These are phyloP conservation scores for Harpagifer antarcticus DNA, from an alignment of 2,797 vertebrate genomes.

Conservation along the genomic window DNA sequence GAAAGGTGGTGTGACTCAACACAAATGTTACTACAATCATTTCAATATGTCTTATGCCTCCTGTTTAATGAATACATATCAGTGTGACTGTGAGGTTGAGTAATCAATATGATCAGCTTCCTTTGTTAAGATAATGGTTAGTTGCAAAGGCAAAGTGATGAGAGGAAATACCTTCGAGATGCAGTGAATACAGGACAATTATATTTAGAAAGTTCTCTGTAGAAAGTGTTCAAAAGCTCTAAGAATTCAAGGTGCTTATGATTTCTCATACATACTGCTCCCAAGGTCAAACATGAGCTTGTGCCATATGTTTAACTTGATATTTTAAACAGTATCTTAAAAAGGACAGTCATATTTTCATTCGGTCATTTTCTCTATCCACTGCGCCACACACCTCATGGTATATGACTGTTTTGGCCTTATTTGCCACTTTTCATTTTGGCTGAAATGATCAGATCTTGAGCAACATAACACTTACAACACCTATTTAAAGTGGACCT, in stretches of 20 bases:
- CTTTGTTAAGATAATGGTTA: neutral
- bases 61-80: neutral
- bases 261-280: neutral
- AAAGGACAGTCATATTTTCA: too few relatives aligned
- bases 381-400: too few relatives aligned
- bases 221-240: neutral
- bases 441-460: too few relatives aligned
- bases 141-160: constrained; percentile 6
- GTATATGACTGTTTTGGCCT: too few relatives aligned
- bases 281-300: neutral
- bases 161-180: neutral
- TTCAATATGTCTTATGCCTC: neutral
- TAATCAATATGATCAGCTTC: neutral
- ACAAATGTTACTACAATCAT: neutral
- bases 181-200: neutral
- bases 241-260: neutral
- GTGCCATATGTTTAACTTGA: too few relatives aligned
- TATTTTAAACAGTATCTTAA: neutral
- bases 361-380: too few relatives aligned
- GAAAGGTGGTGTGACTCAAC: neutral
- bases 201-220: neutral
- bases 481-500: neutral
- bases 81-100: too few relatives aligned
- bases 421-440: too few relatives aligned
- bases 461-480: too few relatives aligned